Evolutionary conservation across 2,797 vertebrate genomes (phyloP), one percentile per base, ranked within the genome.

Genomic region (Echiichthys vipera): DNA sequence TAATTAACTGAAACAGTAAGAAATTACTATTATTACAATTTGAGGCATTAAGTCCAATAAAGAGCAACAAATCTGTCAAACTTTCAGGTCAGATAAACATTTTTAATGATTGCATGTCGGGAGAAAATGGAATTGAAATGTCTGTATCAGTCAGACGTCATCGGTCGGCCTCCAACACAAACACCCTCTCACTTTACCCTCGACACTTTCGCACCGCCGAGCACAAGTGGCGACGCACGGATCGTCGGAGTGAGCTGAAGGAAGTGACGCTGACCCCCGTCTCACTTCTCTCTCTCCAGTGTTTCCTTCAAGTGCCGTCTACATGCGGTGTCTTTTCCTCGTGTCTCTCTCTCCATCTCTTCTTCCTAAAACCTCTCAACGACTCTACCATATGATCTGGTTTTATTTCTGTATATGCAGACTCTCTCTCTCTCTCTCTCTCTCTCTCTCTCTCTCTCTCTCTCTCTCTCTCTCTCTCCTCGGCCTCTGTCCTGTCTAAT

Each of bases 381-480:
- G 71, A 67, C 12, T 46, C 62, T 54, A 12, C 46, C 75, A n/a
- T 71, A n/a, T 76, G 20, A 17, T 40, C 77, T 29, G 20, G 25
- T 68, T 75, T 70, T 65, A 59, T 87, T 67, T 73, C 78, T 70
- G 50, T 85, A 17, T 11, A 54, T 42, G 47, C 75, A 81, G 13
- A 77, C 30, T 54, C 74, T 62, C 46, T 77, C 55, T 81, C 78
- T 62, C 70, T 65, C 87, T 81, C 78, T 62, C 70, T 65, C 87
- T 81, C 78, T 62, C 70, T 65, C 87, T 81, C 78, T 62, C 70
- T 65, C 87, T 81, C 78, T 62, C 70, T 65, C 87, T 81, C 78
- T 62, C 70, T 65, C 87, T n/a, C 30, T 54, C 74, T 62, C 46
- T 77, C 55, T 81, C 78, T 62, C 70, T 65, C 87, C 37, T 76